phyloP scores from a whole-genome alignment of 2,888 invertebrate species.

The Yponomeuta cagnagella region DNA sequence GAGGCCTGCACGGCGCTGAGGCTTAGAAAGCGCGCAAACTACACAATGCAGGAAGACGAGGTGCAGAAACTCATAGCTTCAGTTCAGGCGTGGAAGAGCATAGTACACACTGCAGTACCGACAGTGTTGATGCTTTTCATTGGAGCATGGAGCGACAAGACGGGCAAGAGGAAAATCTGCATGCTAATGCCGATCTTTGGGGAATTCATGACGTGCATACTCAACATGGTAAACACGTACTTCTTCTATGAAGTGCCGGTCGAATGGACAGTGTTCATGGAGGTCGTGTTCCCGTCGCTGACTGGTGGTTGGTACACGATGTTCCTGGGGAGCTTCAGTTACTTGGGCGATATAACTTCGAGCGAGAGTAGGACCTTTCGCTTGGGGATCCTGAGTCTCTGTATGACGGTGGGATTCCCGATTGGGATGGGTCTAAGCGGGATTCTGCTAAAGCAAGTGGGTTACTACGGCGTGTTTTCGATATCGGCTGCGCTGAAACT shows the following conservation, averaged over 20 bases:
- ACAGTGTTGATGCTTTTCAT: slow-evolving; percentile 73
- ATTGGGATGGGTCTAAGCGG: slow-evolving; percentile 66
- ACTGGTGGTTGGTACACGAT: slow-evolving; percentile 76
- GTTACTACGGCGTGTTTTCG: slow-evolving; percentile 72
- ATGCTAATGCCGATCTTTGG: slow-evolving; percentile 75
- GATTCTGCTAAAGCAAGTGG: slow-evolving; percentile 50
- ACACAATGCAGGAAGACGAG: slow-evolving; percentile 78
- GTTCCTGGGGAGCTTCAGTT: slow-evolving; percentile 76
- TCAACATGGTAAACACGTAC: slow-evolving; percentile 72
- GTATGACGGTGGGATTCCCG: slow-evolving; percentile 68
- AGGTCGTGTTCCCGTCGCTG: slow-evolving; percentile 68
- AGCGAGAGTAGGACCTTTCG: slow-evolving; percentile 75
- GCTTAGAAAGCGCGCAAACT: slow-evolving; percentile 80
- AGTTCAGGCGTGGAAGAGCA: slow-evolving; percentile 73
- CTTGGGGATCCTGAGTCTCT: slow-evolving; percentile 71
- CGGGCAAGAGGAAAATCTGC: slow-evolving; percentile 74
- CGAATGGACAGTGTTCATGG: slow-evolving; percentile 70
- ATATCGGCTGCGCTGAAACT: slow-evolving; percentile 56
- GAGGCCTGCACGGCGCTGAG: slow-evolving; percentile 83
- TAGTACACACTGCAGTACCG: slow-evolving; percentile 71
- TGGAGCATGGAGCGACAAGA: slow-evolving; percentile 79
- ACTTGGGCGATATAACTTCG: slow-evolving; percentile 76
- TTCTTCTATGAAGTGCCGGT: slow-evolving; percentile 72
- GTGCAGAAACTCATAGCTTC: slow-evolving; percentile 76
- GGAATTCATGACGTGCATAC: slow-evolving; percentile 66